Evolutionary conservation across 2,888 invertebrate genomes (phyloP).

Genomic region (Thalpophila matura): DNA sequence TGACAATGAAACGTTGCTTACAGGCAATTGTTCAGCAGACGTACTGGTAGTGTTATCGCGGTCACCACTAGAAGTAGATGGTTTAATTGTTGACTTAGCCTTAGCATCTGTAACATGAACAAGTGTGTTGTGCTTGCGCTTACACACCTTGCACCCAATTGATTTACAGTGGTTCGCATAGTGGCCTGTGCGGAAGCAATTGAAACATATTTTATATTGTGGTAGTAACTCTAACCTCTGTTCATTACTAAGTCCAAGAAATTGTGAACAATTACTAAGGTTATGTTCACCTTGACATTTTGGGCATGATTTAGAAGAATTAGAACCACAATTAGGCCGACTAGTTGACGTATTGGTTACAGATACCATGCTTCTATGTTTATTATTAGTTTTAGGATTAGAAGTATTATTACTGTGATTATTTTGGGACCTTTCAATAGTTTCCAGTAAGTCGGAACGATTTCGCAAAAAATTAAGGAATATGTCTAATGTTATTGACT

Average conservation of each 20-base stretch:
- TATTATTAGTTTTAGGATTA: background rate
- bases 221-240: slow-evolving; percentile 11
- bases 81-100: no score
- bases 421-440: background rate
- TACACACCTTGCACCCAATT: slow-evolving; percentile 28
- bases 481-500: background rate
- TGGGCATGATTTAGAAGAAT: slow-evolving; percentile 9
- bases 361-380: no score
- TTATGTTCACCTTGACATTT: slow-evolving; percentile 19
- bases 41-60: no score
- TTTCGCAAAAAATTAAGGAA: background rate
- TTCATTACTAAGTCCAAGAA: slow-evolving; percentile 17
- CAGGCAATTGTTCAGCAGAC: no score
- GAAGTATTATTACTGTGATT: background rate
- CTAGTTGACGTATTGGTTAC: no score
- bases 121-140: slow-evolving; percentile 24
- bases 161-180: slow-evolving; percentile 42
- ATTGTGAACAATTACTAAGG: slow-evolving; percentile 16
- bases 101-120: no score
- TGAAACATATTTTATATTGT: slow-evolving; percentile 52
- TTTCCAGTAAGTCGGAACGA: background rate
- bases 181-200: slow-evolving; percentile 54
- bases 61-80: no score
- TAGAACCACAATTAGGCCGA: no score
- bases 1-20: no score